A percentile compares a stretch with the other conserved stretches of the same genome.
These are phyloP conservation scores for Drosophila sproati DNA, from an alignment of 1,140 invertebrate species.

Conservation along the genomic window DNA sequence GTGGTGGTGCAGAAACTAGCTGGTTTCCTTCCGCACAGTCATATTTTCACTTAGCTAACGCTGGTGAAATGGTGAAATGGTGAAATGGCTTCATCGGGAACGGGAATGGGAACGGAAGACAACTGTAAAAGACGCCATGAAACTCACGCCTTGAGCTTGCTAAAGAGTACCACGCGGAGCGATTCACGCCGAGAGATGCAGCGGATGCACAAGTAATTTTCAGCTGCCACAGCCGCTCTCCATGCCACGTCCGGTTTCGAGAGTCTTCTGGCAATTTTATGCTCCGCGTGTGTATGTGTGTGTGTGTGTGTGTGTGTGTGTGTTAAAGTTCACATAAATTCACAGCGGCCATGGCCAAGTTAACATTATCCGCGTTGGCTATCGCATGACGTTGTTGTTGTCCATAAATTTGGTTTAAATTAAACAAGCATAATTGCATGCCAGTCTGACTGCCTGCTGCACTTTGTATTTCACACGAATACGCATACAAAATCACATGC, in stretches of 20 bases:
- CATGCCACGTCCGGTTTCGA: constrained; percentile 28
- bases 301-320: constrained; percentile 12
- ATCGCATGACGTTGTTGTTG: constrained; percentile 6
- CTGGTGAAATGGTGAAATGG: background rate
- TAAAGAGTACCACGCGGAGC: constrained; percentile 67
- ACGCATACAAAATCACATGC: constrained; percentile 7
- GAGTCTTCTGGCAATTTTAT: constrained; percentile 44
- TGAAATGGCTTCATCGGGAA: constrained; percentile 58
- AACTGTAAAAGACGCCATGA: constrained; percentile 75
- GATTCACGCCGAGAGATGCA: constrained; percentile 66
- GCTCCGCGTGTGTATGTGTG: background rate
- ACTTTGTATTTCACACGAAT: constrained; percentile 1
- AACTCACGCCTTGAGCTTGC: constrained; percentile 71
- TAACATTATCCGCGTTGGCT: constrained; percentile 41
- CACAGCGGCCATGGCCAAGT: constrained; percentile 43
- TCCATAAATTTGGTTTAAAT: constrained; percentile 69
- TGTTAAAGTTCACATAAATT: constrained; percentile 39
- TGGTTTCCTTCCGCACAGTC: constrained; percentile 70
- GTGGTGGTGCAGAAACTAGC: constrained; percentile 20
- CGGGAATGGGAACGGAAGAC: constrained; percentile 50
- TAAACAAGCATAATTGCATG: constrained; percentile 76
- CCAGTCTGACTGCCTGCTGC: constrained; percentile 40
- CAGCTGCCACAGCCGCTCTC: constrained; percentile 49
- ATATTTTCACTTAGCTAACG: constrained; percentile 75
- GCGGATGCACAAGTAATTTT: constrained; percentile 80